A percentile compares a stretch with the other conserved stretches of the same genome.
phyloP scores from a whole-genome alignment of 2,797 vertebrate species.

The Rhinogobio ventralis region DNA sequence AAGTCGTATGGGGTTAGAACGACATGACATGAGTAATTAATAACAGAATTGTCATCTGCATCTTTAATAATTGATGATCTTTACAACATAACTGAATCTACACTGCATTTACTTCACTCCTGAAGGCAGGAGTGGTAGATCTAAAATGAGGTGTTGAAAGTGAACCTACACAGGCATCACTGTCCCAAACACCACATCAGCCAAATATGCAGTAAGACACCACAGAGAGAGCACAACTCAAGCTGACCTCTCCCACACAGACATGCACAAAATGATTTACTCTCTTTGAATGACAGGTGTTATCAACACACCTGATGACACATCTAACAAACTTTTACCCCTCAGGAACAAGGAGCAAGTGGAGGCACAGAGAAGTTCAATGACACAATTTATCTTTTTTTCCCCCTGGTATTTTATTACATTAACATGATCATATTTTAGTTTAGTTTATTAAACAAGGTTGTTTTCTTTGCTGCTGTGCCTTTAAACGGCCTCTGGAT shows the following conservation, averaged over 20 bases:
- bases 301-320: constrained; percentile 38
- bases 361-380: constrained; percentile 18
- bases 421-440: not conserved
- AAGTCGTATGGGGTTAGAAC: too few relatives aligned
- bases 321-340: constrained; percentile 33
- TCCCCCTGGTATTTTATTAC: not conserved
- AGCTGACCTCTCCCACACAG: constrained; percentile 20
- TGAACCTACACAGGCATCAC: constrained; percentile 13
- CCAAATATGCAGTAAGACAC: constrained; percentile 39
- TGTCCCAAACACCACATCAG: constrained; percentile 36
- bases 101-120: not conserved
- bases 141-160: constrained; percentile 32
- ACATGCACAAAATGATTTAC: constrained; percentile 28
- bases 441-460: not conserved
- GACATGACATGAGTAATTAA: too few relatives aligned
- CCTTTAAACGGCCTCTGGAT: not conserved
- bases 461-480: not conserved
- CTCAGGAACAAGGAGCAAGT: constrained; percentile 12
- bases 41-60: too few relatives aligned
- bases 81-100: not conserved
- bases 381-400: not conserved
- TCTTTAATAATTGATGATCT: not conserved
- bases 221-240: constrained; percentile 2
- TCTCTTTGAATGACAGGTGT: constrained; percentile 15
- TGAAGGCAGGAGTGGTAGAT: constrained; percentile 19